Conservation (phyloP, 1,140 invertebrate genomes). For the Euglossa dilemma region DNA sequence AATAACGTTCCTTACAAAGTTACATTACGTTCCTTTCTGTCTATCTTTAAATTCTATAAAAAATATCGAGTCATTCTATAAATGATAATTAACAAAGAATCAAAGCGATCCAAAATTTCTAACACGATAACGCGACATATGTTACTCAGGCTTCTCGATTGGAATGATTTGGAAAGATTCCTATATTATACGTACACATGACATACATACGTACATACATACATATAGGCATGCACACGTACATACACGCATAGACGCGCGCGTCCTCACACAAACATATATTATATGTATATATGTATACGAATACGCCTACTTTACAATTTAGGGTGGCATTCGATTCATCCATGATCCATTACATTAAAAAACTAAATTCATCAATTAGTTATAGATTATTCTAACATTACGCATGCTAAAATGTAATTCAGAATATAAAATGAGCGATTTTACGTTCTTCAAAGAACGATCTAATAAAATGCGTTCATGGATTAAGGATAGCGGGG, state of each 20-base stretch:
- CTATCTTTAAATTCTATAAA: background rate
- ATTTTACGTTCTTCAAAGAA: background rate
- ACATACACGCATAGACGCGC: slow-evolving; percentile 1
- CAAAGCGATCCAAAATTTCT: background rate
- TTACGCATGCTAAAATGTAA: background rate
- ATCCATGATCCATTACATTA: background rate
- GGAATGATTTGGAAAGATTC: background rate
- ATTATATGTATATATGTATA: slow-evolving; percentile 1
- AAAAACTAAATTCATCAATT: background rate
- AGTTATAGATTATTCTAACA: too few species aligned
- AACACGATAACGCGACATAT: background rate
- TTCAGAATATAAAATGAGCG: background rate
- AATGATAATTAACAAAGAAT: background rate
- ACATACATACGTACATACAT: background rate
- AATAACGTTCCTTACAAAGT: background rate
- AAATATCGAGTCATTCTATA: background rate
- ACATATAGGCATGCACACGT: slow-evolving; percentile 10
- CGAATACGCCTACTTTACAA: background rate
- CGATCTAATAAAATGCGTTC: background rate
- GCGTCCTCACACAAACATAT: background rate
- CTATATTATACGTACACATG: slow-evolving; percentile 28
- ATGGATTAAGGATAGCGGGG: too few species aligned
- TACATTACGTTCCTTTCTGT: background rate
- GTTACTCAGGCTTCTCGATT: slow-evolving; percentile 37
- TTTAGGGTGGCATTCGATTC: background rate